Base-by-base conservation (phyloP, 2,888 invertebrate genomes). In the Gisinianus flammeolus region DNA sequence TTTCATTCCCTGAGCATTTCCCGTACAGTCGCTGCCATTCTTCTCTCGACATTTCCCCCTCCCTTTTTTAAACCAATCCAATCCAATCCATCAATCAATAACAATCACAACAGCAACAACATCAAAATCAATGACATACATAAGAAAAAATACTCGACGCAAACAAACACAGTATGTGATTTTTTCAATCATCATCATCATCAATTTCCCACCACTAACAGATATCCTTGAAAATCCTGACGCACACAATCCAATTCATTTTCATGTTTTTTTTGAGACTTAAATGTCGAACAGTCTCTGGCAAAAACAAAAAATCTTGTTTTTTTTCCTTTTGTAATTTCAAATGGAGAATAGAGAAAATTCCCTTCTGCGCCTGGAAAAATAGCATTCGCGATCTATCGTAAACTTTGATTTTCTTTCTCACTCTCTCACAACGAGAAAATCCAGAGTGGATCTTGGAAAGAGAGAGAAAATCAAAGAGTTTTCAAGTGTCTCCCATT, bases 1-100 rank as follows among this genome's bases (percentile, higher is more conserved):
- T 98, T 90, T 98, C 98, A 88, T 98, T 98, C 83, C 98, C 98
- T 0, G 97, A 98, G 88, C 98, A 98, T 87, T 96, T 94, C 26
- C 98, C 98, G 87, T 98, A 98, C 19, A 97, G 89, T 76, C 95
- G 91, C 88, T 98, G 98, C 98, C 98, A 98, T 88, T 98, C 96
- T 88, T 98, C 98, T 66, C 93, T 93, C 0, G 96, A 96, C 82
- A 94, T 93, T 86, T 96, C 95, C 0, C 97, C 97, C 88, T 97
- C 96, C 87, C 96, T 96, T 2, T n/a, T n/a, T 66, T 10, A 66
- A 35, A 68, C 24, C 68, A 8, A 28, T 4, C 28, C 22, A 4
- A 66, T 26, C 8, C 28, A 66, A 5, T 12, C 5, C 24, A 16
- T 26, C 52, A 44, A 16, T 44, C 52, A 10, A 44, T 16, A 44